Conservation (phyloP, 2,113 vertebrate genomes). For the Cyprinodon variegatus region DNA sequence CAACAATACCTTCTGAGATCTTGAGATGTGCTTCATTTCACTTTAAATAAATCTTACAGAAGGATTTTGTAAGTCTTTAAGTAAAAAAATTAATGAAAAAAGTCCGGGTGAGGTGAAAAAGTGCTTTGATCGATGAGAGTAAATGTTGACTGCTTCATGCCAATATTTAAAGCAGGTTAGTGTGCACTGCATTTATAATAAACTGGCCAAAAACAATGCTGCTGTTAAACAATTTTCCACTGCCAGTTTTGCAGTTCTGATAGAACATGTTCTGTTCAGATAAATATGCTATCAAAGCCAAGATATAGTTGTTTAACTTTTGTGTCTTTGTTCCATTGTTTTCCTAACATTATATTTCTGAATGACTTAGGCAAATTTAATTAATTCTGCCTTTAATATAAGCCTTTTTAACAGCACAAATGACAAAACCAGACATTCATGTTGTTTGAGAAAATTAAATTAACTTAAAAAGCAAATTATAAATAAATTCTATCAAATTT, state of each 20-base stretch:
- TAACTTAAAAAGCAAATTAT: no score
- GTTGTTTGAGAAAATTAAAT: no score
- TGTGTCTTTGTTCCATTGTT: background rate
- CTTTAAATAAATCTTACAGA: background rate
- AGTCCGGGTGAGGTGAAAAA: background rate
- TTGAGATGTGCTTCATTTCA: background rate
- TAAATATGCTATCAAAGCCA: background rate
- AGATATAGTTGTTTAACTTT: no score
- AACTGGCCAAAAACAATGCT: background rate
- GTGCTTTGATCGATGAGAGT: background rate
- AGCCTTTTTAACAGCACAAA: no score
- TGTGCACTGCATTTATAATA: background rate
- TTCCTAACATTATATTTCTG: background rate
- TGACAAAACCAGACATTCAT: no score
- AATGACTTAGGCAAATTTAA: background rate
- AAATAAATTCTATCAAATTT: no score
- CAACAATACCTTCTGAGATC: background rate
- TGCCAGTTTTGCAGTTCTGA: background rate
- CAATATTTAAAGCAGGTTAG: conserved; percentile 8
- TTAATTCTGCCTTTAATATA: no score
- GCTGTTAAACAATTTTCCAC: background rate
- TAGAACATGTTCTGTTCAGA: background rate
- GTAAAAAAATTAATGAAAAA: background rate
- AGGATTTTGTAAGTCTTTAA: background rate
- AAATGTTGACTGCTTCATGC: background rate